Evolutionary conservation across 2,797 vertebrate genomes (phyloP), one percentile per base, ranked within the genome.

Genomic region (Cynopterus sphinx): DNA sequence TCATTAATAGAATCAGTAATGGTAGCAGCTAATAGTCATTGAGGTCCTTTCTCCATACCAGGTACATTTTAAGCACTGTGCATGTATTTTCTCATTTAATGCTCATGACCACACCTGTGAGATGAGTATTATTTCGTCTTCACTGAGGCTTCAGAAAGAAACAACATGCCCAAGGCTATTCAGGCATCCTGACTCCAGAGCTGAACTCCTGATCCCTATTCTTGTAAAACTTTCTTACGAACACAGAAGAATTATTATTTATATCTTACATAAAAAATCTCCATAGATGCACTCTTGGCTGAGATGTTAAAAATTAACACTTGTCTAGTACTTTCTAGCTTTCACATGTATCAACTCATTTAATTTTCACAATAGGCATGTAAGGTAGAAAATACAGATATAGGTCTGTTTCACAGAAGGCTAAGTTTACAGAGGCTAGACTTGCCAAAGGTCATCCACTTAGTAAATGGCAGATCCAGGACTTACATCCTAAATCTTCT

Each of bases 301-400:
- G 28, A 81, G 51, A 92, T 71, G 41, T 83, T 92, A 96, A 95
- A 61, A 93, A 61, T 96, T 33, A 91, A 93, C 51, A 86, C 41
- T 53, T 86, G 31, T 63, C 63, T 94, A 9, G 73, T 71, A 74
- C 15, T 78, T 92, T 82, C 51, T 5, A 88, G n/a, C 53, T 89
- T 88, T 93, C 84, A 68, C 17, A 39, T 81, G 41, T 33, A 74
- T 59, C 49, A 75, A 24, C n/a, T 94, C 63, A 82, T 82, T 93
- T 92, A 94, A 96, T 94, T 96, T 79, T 93, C 75, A 88, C 51
- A 84, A 84, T 39, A 63, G 19, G 31, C 49, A 53, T 67, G 1
- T 87, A 91, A 95, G 53, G 19, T 73, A 87, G 70, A 79, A 94
- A 87, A 78, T 39, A 36, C 33, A 95, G 93, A 87, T 53, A 81